These are phyloP conservation scores for Drosophila emarginata DNA, from an alignment of 2,888 invertebrate species.

Conservation along the genomic window DNA sequence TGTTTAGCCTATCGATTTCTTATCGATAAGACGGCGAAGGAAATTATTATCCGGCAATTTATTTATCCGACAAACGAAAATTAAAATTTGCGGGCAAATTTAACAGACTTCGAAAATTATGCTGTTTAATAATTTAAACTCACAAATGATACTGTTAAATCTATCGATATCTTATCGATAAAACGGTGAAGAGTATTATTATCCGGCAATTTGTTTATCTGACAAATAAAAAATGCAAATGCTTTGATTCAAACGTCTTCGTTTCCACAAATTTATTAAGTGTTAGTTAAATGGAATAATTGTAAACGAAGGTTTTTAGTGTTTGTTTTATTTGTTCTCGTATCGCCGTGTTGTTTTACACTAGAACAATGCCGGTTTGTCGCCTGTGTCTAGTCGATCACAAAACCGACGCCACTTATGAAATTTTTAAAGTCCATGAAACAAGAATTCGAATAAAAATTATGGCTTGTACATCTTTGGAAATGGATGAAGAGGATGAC, in stretches of 20 bases:
- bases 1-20: no score
- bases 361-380: conserved; percentile 45
- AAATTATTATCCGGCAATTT: no score
- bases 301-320: not conserved
- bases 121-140: no score
- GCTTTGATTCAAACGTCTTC: no score
- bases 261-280: not conserved
- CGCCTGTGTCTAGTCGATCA: conserved; percentile 50
- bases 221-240: not conserved
- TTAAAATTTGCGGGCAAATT: no score
- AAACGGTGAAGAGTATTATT: no score
- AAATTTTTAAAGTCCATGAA: conserved; percentile 19
- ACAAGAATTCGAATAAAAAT: not conserved
- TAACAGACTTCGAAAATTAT: no score
- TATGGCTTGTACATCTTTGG: conserved; percentile 47
- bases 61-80: no score
- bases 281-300: not conserved
- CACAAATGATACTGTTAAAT: no score
- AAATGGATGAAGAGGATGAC: conserved; percentile 48
- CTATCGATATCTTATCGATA: no score
- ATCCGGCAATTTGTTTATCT: not conserved
- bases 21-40: no score
- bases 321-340: not conserved
- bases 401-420: conserved; percentile 41
- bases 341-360: not conserved